phyloP scores from a whole-genome alignment of 2,888 invertebrate genomes.

The Temnothorax unifasciatus region DNA sequence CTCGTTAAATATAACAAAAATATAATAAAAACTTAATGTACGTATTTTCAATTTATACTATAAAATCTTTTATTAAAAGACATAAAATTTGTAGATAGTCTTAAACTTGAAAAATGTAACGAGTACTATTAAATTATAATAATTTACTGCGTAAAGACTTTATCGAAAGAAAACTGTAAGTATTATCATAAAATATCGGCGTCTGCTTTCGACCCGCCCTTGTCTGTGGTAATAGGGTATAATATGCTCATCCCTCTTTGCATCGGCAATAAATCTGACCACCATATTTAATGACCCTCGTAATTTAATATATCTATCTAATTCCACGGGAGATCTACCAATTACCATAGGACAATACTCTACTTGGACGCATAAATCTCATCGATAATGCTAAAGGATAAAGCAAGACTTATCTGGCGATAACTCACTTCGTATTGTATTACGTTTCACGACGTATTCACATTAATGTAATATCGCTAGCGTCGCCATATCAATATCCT shows the following conservation, averaged over 20 bases:
- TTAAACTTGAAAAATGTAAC: not conserved
- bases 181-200: slow-evolving; percentile 40
- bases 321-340: slow-evolving; percentile 46
- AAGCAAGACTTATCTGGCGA: slow-evolving; percentile 41
- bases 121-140: not conserved
- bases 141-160: slow-evolving; percentile 26
- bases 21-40: not conserved
- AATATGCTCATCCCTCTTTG: slow-evolving; percentile 41
- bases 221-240: slow-evolving; percentile 43
- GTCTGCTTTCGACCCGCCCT: slow-evolving; percentile 35
- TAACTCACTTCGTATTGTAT: slow-evolving; percentile 35
- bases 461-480: slow-evolving; percentile 4
- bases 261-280: slow-evolving; percentile 45
- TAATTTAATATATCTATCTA: slow-evolving; percentile 56
- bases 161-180: slow-evolving; percentile 10
- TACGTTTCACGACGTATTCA: slow-evolving; percentile 16
- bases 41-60: not conserved
- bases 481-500: not conserved
- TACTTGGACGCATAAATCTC: slow-evolving; percentile 34
- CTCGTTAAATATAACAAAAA: not conserved
- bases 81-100: not conserved
- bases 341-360: slow-evolving; percentile 48
- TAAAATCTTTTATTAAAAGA: not conserved
- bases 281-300: slow-evolving; percentile 46
- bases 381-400: slow-evolving; percentile 50